These are phyloP conservation scores for Pyrrhia umbra DNA, from an alignment of 2,888 invertebrate genomes.

Conservation along the genomic window DNA sequence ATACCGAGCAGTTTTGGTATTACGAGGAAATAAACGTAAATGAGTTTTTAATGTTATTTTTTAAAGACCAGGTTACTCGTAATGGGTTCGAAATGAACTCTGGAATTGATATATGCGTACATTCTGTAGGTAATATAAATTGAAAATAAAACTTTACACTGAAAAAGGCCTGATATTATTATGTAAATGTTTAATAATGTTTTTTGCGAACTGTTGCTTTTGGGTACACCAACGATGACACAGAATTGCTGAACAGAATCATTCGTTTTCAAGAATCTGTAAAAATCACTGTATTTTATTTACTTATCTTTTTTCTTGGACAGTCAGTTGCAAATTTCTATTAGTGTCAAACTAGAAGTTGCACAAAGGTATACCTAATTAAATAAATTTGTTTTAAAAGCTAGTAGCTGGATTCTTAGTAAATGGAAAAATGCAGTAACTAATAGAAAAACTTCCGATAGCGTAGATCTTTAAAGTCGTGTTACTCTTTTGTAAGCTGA, in stretches of 20 bases:
- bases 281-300: background rate
- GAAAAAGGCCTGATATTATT: too few species aligned
- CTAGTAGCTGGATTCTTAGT: constrained; percentile 1
- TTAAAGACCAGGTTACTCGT: constrained; percentile 28
- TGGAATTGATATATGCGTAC: constrained; percentile 12
- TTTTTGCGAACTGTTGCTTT: background rate
- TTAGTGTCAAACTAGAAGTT: background rate
- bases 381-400: constrained; percentile 16
- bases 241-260: background rate
- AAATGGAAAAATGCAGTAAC: background rate
- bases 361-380: constrained; percentile 6
- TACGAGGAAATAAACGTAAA: constrained; percentile 29
- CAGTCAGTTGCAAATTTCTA: background rate
- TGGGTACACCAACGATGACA: constrained; percentile 1
- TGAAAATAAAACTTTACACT: background rate
- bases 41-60: constrained; percentile 56
- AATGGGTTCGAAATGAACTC: constrained; percentile 35
- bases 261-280: too few species aligned
- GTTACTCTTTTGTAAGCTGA: background rate
- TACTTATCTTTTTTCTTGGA: background rate
- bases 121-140: background rate
- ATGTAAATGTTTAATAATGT: background rate
- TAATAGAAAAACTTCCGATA: background rate
- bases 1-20: constrained; percentile 33
- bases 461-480: background rate